These are phyloP conservation scores for Pterois miles DNA, from an alignment of 2,797 vertebrate genomes.

Conservation along the genomic window DNA sequence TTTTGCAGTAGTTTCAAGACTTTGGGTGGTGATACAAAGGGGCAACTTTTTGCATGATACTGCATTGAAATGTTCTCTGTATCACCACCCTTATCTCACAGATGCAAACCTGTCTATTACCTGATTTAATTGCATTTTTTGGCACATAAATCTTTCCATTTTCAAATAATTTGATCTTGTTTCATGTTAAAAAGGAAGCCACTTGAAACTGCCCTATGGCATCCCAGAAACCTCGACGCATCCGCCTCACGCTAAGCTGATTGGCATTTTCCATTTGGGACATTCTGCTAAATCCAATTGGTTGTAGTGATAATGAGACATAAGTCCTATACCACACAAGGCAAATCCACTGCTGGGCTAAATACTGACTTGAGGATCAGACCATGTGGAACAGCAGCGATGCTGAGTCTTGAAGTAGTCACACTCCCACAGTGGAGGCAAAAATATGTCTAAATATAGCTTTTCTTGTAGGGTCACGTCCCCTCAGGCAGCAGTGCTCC, in stretches of 20 bases:
- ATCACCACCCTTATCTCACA: neutral
- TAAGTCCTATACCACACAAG: constrained; percentile 29
- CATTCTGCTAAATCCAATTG: constrained; percentile 54
- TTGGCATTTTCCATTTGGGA: constrained; percentile 35
- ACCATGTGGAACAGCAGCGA: constrained; percentile 26
- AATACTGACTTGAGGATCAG: constrained; percentile 32
- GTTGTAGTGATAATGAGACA: constrained; percentile 38
- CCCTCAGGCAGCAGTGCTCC: constrained; percentile 33
- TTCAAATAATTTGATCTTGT: neutral
- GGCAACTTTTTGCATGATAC: neutral
- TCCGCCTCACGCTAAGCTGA: constrained; percentile 35
- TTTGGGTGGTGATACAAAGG: constrained; percentile 5
- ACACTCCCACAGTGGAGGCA: constrained; percentile 39
- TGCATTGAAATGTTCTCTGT: neutral
- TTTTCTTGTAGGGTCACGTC: constrained; percentile 47
- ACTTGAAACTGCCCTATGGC: constrained; percentile 18
- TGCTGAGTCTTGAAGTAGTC: constrained; percentile 35
- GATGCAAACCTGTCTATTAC: neutral
- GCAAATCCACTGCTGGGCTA: constrained; percentile 43
- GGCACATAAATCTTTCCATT: constrained; percentile 41
- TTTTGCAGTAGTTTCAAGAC: constrained; percentile 29
- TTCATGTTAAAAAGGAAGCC: constrained; percentile 29
- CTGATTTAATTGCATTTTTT: constrained; percentile 38
- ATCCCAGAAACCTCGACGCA: constrained; percentile 1
- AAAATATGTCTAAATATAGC: constrained; percentile 56